Evolutionary conservation across 2,888 invertebrate genomes (phyloP).

Genomic region (Trichopoda pennipes): DNA sequence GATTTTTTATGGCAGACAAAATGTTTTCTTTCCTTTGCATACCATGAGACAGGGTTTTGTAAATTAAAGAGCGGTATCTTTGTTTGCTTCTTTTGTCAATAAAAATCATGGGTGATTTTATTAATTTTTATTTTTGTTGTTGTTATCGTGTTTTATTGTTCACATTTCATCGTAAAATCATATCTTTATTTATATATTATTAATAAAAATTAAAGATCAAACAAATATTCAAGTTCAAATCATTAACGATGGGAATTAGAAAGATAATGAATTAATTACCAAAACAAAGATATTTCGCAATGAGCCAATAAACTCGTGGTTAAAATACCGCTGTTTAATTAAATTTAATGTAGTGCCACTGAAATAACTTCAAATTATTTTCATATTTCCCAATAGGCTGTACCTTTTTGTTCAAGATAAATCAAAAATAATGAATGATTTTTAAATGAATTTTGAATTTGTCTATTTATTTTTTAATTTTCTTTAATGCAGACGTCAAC

Average conservation of each 20-base stretch:
- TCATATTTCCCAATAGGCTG: constrained; percentile 6
- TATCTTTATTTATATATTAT: no score
- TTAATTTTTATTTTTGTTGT: not conserved
- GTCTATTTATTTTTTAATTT: no score
- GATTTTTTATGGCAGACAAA: constrained; percentile 29
- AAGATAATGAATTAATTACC: constrained; percentile 10
- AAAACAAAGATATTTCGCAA: constrained; percentile 21
- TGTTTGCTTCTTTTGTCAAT: no score
- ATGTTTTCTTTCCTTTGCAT: not conserved
- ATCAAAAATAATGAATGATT: no score
- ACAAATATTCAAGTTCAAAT: constrained; percentile 41
- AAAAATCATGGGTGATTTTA: no score
- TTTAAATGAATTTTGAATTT: no score
- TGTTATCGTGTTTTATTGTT: constrained; percentile 6
- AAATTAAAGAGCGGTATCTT: not conserved
- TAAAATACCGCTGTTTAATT: not conserved
- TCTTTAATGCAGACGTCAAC: no score
- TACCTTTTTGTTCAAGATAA: no score
- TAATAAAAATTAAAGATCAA: constrained; percentile 1
- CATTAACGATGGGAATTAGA: constrained; percentile 11
- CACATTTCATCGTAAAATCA: constrained; percentile 16
- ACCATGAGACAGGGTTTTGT: not conserved
- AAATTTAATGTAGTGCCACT: constrained; percentile 10
- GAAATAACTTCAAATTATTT: not conserved
- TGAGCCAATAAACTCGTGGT: not conserved